A percentile compares a stretch with the other conserved stretches of the same genome.
Evolutionary conservation across 2,797 vertebrate genomes (phyloP).

Genomic region (Neosilurus hyrtlii): DNA sequence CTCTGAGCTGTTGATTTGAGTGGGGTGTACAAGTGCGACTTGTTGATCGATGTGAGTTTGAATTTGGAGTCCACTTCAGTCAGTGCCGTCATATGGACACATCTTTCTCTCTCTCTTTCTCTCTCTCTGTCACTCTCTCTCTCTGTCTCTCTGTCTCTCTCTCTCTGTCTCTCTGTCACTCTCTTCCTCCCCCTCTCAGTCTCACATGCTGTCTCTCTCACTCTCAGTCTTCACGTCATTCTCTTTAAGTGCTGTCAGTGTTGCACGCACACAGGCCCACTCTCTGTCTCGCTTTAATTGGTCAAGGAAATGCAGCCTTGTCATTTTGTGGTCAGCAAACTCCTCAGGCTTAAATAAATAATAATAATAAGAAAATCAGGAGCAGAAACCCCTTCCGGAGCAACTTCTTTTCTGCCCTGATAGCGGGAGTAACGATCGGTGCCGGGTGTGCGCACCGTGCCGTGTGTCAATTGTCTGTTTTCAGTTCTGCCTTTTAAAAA

Average conservation of each 20-base stretch:
- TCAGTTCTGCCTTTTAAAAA: constrained; percentile 74
- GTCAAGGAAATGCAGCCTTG: constrained; percentile 71
- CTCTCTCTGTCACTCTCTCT: constrained; percentile 13
- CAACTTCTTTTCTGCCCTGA: constrained; percentile 11
- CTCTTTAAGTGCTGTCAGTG: constrained; percentile 71
- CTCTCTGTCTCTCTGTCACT: not conserved
- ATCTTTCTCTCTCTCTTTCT: not conserved
- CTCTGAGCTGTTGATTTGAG: not conserved
- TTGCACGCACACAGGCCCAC: constrained; percentile 64
- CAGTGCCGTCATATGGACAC: not conserved
- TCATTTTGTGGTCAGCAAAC: constrained; percentile 74
- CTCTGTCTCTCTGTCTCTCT: not conserved
- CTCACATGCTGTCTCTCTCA: not conserved
- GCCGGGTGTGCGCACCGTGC: constrained; percentile 62
- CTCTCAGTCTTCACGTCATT: constrained; percentile 55
- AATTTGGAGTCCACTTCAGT: constrained; percentile 14
- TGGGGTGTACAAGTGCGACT: not conserved
- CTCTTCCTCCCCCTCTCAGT: not conserved
- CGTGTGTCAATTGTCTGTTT: constrained; percentile 58
- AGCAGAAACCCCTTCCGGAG: constrained; percentile 52
- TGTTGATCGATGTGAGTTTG: not conserved
- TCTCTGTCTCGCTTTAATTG: constrained; percentile 68
- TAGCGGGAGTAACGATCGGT: constrained; percentile 69
- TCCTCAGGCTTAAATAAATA: constrained; percentile 45
- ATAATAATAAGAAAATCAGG: constrained; percentile 50